Conservation (phyloP, 2,113 vertebrate species). For the Machaerirhynchus nigripectus region DNA sequence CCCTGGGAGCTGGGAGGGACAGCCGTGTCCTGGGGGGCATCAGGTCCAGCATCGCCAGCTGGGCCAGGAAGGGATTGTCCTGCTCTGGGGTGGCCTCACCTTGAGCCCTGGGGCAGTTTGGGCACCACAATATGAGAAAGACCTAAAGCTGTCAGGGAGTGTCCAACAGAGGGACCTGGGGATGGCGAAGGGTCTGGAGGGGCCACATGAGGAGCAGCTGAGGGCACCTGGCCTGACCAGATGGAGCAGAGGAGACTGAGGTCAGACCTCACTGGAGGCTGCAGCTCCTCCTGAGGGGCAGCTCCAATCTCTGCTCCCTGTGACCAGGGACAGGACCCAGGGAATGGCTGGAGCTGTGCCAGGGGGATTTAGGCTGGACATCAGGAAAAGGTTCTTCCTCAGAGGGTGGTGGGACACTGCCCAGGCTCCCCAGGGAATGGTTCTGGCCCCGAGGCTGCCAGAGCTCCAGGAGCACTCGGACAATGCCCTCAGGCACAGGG, state of each 20-base stretch:
- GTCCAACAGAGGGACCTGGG: neutral
- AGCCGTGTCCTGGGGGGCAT: neutral
- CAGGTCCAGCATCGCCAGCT: neutral
- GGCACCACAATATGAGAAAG: too few species aligned
- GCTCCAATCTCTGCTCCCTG: neutral
- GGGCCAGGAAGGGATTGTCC: neutral
- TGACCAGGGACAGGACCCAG: neutral
- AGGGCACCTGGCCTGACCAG: neutral
- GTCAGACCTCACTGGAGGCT: rapidly evolving
- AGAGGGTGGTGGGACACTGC: rapidly evolving
- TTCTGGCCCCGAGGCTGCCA: neutral
- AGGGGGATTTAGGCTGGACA: neutral
- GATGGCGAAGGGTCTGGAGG: neutral
- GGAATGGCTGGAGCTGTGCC: neutral
- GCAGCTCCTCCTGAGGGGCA: neutral
- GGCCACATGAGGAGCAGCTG: neutral
- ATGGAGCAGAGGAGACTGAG: neutral
- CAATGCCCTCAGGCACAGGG: neutral
- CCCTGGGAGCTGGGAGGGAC: neutral
- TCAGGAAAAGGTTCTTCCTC: neutral
- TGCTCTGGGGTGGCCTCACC: neutral
- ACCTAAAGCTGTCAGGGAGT: neutral
- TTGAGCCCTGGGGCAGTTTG: neutral
- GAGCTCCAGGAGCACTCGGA: neutral
- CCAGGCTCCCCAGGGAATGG: neutral